These are phyloP conservation scores for Drosophila merina DNA, from an alignment of 2,888 invertebrate species.

Conservation along the genomic window DNA sequence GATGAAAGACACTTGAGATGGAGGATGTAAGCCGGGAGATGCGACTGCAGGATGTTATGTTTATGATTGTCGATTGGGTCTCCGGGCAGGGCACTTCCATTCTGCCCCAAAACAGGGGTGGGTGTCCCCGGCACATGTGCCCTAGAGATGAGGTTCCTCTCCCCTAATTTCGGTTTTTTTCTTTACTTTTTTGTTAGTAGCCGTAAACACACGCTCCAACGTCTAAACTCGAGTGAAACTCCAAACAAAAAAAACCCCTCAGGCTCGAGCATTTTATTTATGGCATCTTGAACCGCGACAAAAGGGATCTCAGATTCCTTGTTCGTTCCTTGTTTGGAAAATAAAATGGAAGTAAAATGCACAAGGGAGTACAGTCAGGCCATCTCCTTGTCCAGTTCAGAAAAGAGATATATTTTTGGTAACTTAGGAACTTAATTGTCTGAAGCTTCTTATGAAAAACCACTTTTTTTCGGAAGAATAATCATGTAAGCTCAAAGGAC, in stretches of 20 bases:
- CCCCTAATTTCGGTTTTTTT: not conserved
- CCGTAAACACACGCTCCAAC: slow-evolving; percentile 39
- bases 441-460: too few relatives aligned
- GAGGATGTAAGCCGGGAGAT: slow-evolving; percentile 13
- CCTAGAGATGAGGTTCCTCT: slow-evolving; percentile 21
- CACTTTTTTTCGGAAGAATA: too few relatives aligned
- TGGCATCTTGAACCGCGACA: slow-evolving; percentile 44
- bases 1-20: slow-evolving; percentile 60
- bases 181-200: not conserved
- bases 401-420: not conserved
- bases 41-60: slow-evolving; percentile 77
- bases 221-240: slow-evolving; percentile 8
- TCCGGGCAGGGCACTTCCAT: slow-evolving; percentile 53
- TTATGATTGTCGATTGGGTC: slow-evolving; percentile 75
- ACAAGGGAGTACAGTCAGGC: not conserved
- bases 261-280: slow-evolving; percentile 61
- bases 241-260: slow-evolving; percentile 10
- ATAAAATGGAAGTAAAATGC: not conserved
- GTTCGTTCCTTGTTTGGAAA: not conserved
- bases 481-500: not conserved
- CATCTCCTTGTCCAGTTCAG: not conserved
- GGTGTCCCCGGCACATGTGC: slow-evolving; percentile 3
- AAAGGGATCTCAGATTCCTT: slow-evolving; percentile 30
- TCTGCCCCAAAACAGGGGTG: slow-evolving; percentile 52
- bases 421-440: too few relatives aligned